Evolutionary conservation across 2,797 vertebrate genomes (phyloP).

Genomic region (Typhlichthys subterraneus): DNA sequence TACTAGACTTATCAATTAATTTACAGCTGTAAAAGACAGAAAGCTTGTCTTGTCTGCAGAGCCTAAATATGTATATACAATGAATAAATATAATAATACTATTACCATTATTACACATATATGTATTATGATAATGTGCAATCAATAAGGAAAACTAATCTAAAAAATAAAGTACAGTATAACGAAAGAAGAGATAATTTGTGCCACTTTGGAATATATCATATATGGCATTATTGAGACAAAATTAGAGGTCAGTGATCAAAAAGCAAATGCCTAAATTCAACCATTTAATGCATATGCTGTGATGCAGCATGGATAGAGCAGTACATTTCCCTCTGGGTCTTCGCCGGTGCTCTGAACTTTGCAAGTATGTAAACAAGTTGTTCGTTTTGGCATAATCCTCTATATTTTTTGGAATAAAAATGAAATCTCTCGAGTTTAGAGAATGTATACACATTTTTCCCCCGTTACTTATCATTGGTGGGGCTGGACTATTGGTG

Average conservation of each 20-base stretch:
- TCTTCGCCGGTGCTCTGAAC: constrained; percentile 82
- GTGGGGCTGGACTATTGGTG: constrained; percentile 90
- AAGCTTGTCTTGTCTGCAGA: too few species aligned
- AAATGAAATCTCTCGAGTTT: constrained; percentile 87
- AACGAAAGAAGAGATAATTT: too few species aligned
- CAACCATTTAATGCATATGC: background rate
- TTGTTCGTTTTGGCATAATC: constrained; percentile 89
- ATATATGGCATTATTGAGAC: too few species aligned
- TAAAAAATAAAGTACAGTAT: too few species aligned
- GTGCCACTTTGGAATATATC: too few species aligned
- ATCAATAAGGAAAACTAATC: too few species aligned
- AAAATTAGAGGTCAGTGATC: constrained; percentile 2
- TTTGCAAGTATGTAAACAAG: constrained; percentile 90
- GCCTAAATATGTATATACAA: too few species aligned
- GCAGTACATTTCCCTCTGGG: constrained; percentile 65
- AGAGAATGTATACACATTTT: constrained; percentile 86
- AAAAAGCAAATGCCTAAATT: constrained; percentile 1
- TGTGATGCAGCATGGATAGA: constrained; percentile 24
- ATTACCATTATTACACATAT: background rate
- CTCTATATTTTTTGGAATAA: constrained; percentile 86
- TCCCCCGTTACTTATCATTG: constrained; percentile 79
- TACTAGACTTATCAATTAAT: too few species aligned
- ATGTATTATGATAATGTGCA: too few species aligned
- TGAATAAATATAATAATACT: background rate
- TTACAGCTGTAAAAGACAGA: too few species aligned